Base-by-base conservation (phyloP, 1,140 invertebrate genomes). In the Drosophila bifasciata region DNA sequence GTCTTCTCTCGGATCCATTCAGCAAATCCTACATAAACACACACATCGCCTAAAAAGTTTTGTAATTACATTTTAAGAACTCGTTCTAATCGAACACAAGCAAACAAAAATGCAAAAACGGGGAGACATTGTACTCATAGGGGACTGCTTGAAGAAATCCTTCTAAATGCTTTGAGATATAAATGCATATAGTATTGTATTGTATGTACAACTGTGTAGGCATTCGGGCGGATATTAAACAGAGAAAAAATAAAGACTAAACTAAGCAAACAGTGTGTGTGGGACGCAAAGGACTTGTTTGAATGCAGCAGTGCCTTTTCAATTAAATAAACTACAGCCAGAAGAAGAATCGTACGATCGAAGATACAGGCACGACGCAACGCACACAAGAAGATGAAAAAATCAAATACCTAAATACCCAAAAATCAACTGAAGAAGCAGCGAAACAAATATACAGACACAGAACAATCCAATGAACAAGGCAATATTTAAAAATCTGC, bases 231-330 rank as follows among this genome's bases (percentile, higher is more conserved):
- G 25, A 58, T 55, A 57, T 40, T 40, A 21, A 44, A 60, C 13
- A 19, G 43, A 53, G n/a, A 41, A 64, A 19, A 32, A 39, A 40
- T 49, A 57, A 39, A 32, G 50, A 66, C 41, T 19, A 50, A 68
- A 76, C 62, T 76, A 68, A 69, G 57, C 53, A 41, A 39, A 21
- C 28, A 55, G 19, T 21, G n/a, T 40, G 61, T 62, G 44, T 51
- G 40, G 58, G 59, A 23, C 28, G 28, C n/a, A 36, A 64, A 52
- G 39, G 46, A 76, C 46, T 56, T 63, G 46, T 70, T 83, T 75
- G 70, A 84, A 75, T 83, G 79, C 79, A 83, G 80, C 79, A 84
- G 79, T 84, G 79, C 79, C 79, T 84, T 76, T 83, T 81, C 76
- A 78, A 84, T 52, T 59, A 75, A 36, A 63, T 48, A 76, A 76